Conservation (phyloP, 2,888 invertebrate genomes). For the Lagria hirta region DNA sequence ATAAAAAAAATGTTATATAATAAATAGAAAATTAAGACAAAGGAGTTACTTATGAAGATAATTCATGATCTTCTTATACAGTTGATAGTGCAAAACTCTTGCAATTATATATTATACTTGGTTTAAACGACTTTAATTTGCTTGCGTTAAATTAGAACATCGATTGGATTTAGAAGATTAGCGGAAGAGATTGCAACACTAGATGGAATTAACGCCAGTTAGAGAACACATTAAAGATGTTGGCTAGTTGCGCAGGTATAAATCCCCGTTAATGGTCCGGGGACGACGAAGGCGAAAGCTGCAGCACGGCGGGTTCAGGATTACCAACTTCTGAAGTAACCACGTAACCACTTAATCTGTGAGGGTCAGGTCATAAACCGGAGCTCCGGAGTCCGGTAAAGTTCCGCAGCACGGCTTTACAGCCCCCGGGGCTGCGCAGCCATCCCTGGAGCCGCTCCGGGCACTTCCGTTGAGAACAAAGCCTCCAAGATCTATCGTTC, state of each 20-base stretch:
- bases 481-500: conserved; percentile 25
- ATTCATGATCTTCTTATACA: too few relatives aligned
- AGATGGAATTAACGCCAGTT: conserved; percentile 20
- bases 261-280: conserved; percentile 28
- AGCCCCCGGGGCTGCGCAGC: conserved; percentile 35
- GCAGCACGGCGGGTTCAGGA: conserved; percentile 26
- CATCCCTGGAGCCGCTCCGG: conserved; percentile 22
- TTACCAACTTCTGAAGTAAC: conserved; percentile 51
- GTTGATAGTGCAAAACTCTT: too few relatives aligned
- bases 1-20: too few relatives aligned
- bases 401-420: conserved; percentile 43
- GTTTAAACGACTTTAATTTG: too few relatives aligned
- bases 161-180: too few relatives aligned
- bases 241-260: conserved; percentile 26
- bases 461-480: conserved; percentile 27
- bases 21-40: too few relatives aligned
- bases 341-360: conserved; percentile 53
- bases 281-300: conserved; percentile 15
- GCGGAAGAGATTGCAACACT: conserved; percentile 12
- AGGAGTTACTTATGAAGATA: too few relatives aligned
- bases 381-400: conserved; percentile 45
- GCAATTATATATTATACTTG: too few relatives aligned
- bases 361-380: conserved; percentile 52
- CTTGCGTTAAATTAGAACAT: too few relatives aligned
- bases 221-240: conserved; percentile 26